Base-by-base conservation (phyloP, 2,113 vertebrate species). In the Rhinogobius similis region DNA sequence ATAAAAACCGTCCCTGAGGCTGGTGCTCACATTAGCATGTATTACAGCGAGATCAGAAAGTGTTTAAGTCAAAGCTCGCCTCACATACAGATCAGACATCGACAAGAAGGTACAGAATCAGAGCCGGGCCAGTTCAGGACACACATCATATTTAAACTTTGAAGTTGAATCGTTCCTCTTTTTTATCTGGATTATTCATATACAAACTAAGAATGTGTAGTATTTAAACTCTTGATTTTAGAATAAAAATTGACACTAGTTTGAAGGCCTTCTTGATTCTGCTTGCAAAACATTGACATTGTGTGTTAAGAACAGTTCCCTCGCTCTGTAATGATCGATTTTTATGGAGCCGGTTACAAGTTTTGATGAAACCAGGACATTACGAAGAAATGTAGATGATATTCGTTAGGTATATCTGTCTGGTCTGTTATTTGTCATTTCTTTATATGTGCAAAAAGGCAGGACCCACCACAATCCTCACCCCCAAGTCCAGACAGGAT, bases 11-110 rank as follows among this genome's bases (percentile, higher is more conserved):
- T 56, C 64, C 77, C 50, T 36, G 0, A 67, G 81, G 78, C 76
- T 56, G 39, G 16, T 5, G 0, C 68, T 77, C 63, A 71, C 65
- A 75, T 78, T 73, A 70, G 43, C 62, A 69, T 74, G 43, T 69
- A 61, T 76, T 62, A 61, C 69, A 21, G 39, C 53, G 44, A 41
- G 38, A 72, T 73, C 52, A 70, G 9, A 81, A 52, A 48, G 29
- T 32, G 77, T 21, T 38, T 55, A 53, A 20, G 20, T 41, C 44
- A 43, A 14, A 41, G 23, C 13, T 64, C 26, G 53, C 61, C 39
- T 36, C 69, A 63, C 32, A 79, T 39, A 62, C 63, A 56, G 44
- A 52, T 69, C 48, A 68, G 24, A 62, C 59, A 44, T 26, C 67
- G 26, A 56, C 52, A 44, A 50, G 38, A 61, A 68, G 20, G 26